phyloP scores from a whole-genome alignment of 1,140 invertebrate species.

The Palaemon carinicauda region DNA sequence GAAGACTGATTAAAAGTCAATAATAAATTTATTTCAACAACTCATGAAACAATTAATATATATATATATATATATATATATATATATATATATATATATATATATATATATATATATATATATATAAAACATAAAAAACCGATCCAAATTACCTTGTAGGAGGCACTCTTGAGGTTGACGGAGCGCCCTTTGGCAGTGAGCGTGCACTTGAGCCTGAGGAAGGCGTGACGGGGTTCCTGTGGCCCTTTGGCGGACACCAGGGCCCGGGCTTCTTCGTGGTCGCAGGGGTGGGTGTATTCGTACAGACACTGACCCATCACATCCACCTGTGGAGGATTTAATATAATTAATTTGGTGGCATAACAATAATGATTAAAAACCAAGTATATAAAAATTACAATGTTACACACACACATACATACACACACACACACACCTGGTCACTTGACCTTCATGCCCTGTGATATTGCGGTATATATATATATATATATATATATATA shows the following conservation, averaged over 20 bases:
- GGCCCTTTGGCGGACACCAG: slow-evolving; percentile 67
- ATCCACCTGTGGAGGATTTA: slow-evolving; percentile 76
- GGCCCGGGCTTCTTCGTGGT: slow-evolving; percentile 90
- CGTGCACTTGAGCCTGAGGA: slow-evolving; percentile 90
- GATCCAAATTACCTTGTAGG: slow-evolving; percentile 94
- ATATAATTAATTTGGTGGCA: neutral
- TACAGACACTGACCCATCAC: slow-evolving; percentile 92
- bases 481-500: neutral
- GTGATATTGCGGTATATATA: too few species aligned
- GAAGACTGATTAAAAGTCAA: too few species aligned
- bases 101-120: too few species aligned
- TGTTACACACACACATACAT: too few species aligned
- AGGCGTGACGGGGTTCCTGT: slow-evolving; percentile 70
- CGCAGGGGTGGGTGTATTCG: slow-evolving; percentile 93
- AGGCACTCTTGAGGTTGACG: slow-evolving; percentile 90
- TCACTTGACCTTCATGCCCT: too few species aligned
- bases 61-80: too few species aligned
- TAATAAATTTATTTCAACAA: too few species aligned
- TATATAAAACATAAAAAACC: too few species aligned
- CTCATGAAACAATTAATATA: too few species aligned
- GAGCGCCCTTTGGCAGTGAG: slow-evolving; percentile 88
- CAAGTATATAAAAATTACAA: too few species aligned
- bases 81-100: too few species aligned
- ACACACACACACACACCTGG: too few species aligned
- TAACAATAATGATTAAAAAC: neutral